Base-by-base conservation (phyloP, 2,113 vertebrate species). In the Calyptommatus sinebrachiatus region DNA sequence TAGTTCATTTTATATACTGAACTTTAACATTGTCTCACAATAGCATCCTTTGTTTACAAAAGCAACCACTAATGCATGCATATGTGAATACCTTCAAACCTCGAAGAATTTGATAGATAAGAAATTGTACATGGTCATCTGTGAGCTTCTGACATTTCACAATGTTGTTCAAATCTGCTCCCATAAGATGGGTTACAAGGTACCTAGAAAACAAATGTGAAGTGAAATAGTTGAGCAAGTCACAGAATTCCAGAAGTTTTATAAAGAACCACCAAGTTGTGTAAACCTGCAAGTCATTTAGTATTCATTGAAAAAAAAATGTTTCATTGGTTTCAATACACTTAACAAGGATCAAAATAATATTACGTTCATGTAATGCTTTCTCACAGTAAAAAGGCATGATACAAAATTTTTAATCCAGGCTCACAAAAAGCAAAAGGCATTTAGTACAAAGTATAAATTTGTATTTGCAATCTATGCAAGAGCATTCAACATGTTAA, bases 101-200 rank as follows among this genome's bases (percentile, higher is more conserved):
- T 85, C 98, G 93, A 61, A 99, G 96, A 78, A 99, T 99, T 85
- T 99, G 98, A 91, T 99, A 99, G 91, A 99, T 99, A 74, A 99
- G 97, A 84, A 99, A 99, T 93, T 99, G 98, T 84, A 99, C 98
- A 0, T 99, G 98, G 94, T 99, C 98, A 77, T 99, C 98, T 0
- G 98, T 99, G 77, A 99, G 95, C 91, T 99, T 99, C 94, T 99
- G 98, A 92, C 98, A 99, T 92, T 99, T 99, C 68, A 99, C 98
- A 20, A 99, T 99, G 92, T 99, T 99, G 93, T 99, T 99, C 85
- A 99, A 96, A 92, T 99, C 98, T 65, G 98, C 98, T 60, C 98
- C 98, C 98, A 99, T 99, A 63, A 99, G 95, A 88, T 99, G 98
- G 62, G 98, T 99, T 93, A 99, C 98, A 93, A 99, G 91, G 90